phyloP scores from a whole-genome alignment of 2,888 invertebrate genomes.

The Creontiades dilutus region DNA sequence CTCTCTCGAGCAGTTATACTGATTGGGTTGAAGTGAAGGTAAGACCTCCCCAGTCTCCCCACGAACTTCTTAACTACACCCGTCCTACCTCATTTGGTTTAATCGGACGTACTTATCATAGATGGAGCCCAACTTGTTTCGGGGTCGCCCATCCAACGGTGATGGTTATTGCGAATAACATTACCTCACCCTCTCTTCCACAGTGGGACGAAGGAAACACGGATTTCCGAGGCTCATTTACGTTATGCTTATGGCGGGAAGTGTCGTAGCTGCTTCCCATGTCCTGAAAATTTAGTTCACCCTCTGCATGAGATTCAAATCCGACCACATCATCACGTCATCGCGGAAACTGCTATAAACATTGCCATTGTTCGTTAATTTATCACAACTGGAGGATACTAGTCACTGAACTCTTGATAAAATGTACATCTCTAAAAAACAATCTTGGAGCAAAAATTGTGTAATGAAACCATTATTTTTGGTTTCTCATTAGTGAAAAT shows the following conservation, averaged over 20 bases:
- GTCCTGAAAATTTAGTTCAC: background rate
- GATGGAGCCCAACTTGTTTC: conserved; percentile 27
- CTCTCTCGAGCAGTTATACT: conserved; percentile 42
- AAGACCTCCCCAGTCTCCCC: background rate
- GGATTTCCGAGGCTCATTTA: background rate
- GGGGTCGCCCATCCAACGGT: background rate
- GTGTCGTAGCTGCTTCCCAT: background rate
- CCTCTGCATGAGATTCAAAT: background rate
- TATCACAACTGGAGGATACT: too few relatives aligned
- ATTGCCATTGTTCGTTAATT: background rate
- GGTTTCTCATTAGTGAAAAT: too few relatives aligned
- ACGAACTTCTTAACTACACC: conserved; percentile 25
- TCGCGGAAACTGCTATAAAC: background rate
- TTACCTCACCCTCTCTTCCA: background rate
- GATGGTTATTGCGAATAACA: conserved; percentile 46
- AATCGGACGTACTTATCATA: conserved; percentile 51
- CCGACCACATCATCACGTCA: background rate
- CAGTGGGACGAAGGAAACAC: background rate
- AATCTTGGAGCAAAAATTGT: too few relatives aligned
- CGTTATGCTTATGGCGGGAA: conserved; percentile 17
- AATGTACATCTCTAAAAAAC: too few relatives aligned
- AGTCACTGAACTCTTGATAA: too few relatives aligned
- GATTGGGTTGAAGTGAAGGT: conserved; percentile 43
- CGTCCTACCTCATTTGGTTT: conserved; percentile 45
- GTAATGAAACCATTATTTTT: too few relatives aligned